phyloP scores from a whole-genome alignment of 2,797 vertebrate genomes.

The Tenualosa thibaudeaui region DNA sequence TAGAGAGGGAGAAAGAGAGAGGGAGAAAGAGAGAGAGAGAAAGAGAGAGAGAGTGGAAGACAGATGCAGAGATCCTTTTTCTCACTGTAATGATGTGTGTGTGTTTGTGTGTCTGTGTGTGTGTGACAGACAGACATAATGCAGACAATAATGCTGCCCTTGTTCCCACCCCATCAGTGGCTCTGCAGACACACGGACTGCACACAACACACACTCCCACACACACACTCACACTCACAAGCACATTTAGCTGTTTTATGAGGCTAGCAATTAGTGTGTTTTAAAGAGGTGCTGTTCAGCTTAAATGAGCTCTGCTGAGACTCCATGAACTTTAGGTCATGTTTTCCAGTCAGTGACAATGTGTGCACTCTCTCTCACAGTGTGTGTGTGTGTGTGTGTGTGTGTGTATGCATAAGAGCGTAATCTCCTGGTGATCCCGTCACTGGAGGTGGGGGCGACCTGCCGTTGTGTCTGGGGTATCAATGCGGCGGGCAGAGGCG shows the following conservation, averaged over 20 bases:
- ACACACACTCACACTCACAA: not conserved
- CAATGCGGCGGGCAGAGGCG: conserved; percentile 28
- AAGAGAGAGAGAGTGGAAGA: not conserved
- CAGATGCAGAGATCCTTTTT: not conserved
- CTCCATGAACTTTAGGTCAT: not conserved
- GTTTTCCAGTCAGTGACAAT: not conserved
- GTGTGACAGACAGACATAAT: not conserved
- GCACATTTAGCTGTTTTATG: not conserved
- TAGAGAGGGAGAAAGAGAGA: not conserved
- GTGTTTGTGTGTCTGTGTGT: too few relatives aligned
- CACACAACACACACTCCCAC: too few relatives aligned
- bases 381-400: not conserved
- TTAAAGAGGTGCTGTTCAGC: not conserved
- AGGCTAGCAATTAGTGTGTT: not conserved
- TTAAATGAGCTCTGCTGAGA: not conserved
- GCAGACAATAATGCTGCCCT: not conserved
- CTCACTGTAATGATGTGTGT: not conserved
- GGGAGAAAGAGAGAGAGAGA: not conserved
- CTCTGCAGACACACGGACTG: not conserved
- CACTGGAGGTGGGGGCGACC: not conserved
- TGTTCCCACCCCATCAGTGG: not conserved
- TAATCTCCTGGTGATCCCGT: conserved; percentile 3
- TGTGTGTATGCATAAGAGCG: not conserved
- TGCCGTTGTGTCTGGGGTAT: conserved; percentile 30
- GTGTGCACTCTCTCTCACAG: not conserved